Conservation (phyloP, 92 coral and sea anemone species). For the Heteractis magnifica region DNA sequence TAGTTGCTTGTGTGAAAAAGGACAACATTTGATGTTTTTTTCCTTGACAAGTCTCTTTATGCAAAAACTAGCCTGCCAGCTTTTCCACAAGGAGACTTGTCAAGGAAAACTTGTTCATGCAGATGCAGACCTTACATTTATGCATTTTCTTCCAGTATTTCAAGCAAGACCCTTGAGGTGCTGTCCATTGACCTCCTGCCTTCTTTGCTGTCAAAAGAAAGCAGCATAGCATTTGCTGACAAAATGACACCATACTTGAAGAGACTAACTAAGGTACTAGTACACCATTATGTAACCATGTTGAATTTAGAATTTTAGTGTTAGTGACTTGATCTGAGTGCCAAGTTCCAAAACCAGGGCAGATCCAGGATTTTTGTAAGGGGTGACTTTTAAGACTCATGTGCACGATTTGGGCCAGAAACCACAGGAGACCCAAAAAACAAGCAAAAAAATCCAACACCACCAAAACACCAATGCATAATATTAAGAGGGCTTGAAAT, state of each 20-base stretch:
- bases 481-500: no score
- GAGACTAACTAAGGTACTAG: constrained; percentile 51
- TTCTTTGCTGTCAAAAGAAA: constrained; percentile 74
- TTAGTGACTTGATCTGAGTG: neutral
- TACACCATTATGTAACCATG: neutral
- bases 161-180: constrained; percentile 67
- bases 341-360: neutral
- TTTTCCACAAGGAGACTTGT: no score
- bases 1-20: neutral
- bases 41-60: no score
- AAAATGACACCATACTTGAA: constrained; percentile 64
- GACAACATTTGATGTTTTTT: no score
- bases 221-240: constrained; percentile 69
- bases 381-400: neutral
- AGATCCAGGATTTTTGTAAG: neutral
- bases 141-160: constrained; percentile 20
- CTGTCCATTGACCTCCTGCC: constrained; percentile 81
- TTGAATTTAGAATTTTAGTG: no score
- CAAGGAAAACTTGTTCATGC: no score
- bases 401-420: no score
- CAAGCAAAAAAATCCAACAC: no score
- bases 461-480: no score
- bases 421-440: no score
- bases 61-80: no score
- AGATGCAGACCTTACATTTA: no score